Evolutionary conservation across 2,888 invertebrate genomes (phyloP), one percentile per base, ranked within the genome.

Genomic region (Thereva unica): DNA sequence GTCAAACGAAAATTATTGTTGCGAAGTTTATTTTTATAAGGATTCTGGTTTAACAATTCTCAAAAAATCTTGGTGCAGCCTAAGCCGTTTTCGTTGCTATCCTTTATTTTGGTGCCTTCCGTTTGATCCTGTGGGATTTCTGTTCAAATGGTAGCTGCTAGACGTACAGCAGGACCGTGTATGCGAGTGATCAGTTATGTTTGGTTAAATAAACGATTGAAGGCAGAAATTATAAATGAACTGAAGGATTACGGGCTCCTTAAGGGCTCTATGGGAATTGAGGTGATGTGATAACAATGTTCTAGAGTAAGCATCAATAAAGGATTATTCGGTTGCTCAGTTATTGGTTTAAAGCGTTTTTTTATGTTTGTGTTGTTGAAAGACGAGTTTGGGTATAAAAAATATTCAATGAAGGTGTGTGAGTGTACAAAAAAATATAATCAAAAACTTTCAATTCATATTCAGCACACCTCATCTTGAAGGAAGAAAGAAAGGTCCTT

Each of bases 261-360:
- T 44, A 41, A 37, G 52, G n/a, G 2, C 23, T 23, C 40, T 34
- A 45, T 42, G 53, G 41, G 42, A 52, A 64, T 64, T 34, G 34
- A 52, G 23, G 44, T 45, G 45, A 54, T 41, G 44, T 44, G 42
- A 7, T 37, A 64, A 64, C 45, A 64, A 53, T 54, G 23, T 35
- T 35, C 38, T 3, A 8, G 44, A 45, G 47, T 10, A 64, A 40
- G 54, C 5, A 23, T 41, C 10, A 37, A 54, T 45, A 54, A 53
- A 54, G 64, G 53, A 45, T 59, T 59, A 59, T 47, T 59, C 59
- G 64, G 45, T 64, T 64, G 64, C 64, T 53, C 64, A 64, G 45
- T 64, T 54, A 38, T 40, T 40, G 47, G 47, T 37, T n/a, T 56
- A 12, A 35, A 23, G 10, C 35, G 34, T 12, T 6, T 10, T 55